These are phyloP conservation scores for Gallirallus australis DNA, from an alignment of 2,797 vertebrate genomes.

Conservation along the genomic window DNA sequence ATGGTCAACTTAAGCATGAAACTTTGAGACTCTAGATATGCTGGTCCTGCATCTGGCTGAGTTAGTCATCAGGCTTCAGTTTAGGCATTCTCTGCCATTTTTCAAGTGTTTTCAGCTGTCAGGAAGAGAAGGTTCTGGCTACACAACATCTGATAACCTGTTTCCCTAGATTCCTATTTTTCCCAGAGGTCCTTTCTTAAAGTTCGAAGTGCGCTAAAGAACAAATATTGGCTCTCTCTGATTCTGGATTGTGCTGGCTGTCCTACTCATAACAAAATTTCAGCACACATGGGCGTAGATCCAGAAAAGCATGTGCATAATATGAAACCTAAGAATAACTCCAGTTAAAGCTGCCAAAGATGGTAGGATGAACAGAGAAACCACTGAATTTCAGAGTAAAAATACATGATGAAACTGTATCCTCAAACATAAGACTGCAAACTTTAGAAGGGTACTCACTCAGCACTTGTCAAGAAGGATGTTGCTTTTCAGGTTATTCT, in stretches of 20 bases:
- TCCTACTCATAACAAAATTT: conserved; percentile 28
- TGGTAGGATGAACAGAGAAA: conserved; percentile 59
- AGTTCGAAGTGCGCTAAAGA: neutral
- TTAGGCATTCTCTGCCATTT: neutral
- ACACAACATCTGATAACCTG: neutral
- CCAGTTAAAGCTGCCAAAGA: conserved; percentile 51
- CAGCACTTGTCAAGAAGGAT: conserved; percentile 33
- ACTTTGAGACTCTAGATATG: neutral
- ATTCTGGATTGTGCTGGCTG: conserved; percentile 14
- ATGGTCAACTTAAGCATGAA: neutral
- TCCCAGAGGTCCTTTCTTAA: neutral
- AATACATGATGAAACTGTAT: conserved; percentile 31
- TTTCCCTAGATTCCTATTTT: neutral
- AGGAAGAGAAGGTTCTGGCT: neutral
- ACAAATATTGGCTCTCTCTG: neutral
- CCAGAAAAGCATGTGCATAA: conserved; percentile 56
- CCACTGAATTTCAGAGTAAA: conserved; percentile 30
- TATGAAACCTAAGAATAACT: conserved; percentile 56
- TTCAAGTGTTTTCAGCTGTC: conserved; percentile 18
- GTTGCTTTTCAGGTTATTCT: conserved; percentile 25
- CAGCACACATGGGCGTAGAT: neutral
- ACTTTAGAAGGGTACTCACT: conserved; percentile 22
- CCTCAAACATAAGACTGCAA: conserved; percentile 5
- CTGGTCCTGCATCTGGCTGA: neutral
- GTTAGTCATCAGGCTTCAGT: neutral